Evolutionary conservation across 1,140 invertebrate genomes (phyloP), one percentile per base, ranked within the genome.

Genomic region (Drosophila saltans): DNA sequence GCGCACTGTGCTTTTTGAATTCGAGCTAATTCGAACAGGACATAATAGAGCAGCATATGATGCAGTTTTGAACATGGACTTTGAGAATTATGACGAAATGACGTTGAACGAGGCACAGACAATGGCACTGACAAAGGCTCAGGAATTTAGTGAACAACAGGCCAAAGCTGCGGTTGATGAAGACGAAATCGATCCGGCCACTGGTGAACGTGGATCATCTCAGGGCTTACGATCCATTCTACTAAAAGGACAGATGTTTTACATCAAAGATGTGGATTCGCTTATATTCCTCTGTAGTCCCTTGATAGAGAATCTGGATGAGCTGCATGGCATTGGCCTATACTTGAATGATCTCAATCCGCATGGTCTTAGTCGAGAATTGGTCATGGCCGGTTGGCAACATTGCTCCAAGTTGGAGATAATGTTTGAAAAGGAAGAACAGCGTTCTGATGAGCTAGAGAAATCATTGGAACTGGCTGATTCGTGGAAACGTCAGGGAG

Each of bases 261-360:
- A 96, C 79, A 93, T 98, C 1, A 94, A 95, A 52, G 96, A 97
- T 72, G 95, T 97, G 39, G 95, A 96, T 61, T 94, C 95, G 0
- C 94, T 97, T 10, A 95, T 97, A 56, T 98, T 97, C 84, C 93
- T 98, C 0, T 97, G 97, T 85, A 97, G 96, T 86, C 97, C 97
- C 8, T 92, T 98, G 95, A 95, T 98, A 39, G 97, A 97, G 80
- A 96, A 96, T 90, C 93, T 97, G 16, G 95, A 97, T 63, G 97
- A 98, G 76, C 93, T 98, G 41, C 93, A 95, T 6, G 95, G 95
- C 67, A 95, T 96, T 78, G 96, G 96, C 3, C 85, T 98, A 0
- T 98, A 95, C 91, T 89, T 98, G 11, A 97, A 97, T 74, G 97
- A 98, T 91, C 93, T 98, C 26, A 98, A 97, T 92, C 95, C 96